Evolutionary conservation across 53 echinoderm and acorn worm genomes (phyloP), one percentile per base, ranked within the genome.

Genomic region (Actinopyga echinites): DNA sequence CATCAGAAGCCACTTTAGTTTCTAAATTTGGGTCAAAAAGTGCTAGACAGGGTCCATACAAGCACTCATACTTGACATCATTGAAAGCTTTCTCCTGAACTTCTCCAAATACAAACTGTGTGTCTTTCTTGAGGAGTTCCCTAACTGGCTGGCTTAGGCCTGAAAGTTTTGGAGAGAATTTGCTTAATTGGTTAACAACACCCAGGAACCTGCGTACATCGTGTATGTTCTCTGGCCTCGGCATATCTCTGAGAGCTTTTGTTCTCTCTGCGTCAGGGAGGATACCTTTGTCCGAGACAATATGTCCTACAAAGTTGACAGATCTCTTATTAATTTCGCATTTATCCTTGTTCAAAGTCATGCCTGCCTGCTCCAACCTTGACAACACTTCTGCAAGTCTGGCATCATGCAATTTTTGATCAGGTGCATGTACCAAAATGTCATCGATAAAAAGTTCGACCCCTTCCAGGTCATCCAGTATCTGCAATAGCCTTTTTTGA

Each of bases 161-260:
- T 56, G 83, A 79, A 25, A 91, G 30, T n/a, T 73, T 74, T 0
- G 88, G 85, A 9, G 85, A 43, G 44, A 86, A 92, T 57, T 92
- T 92, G 34, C 83, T 82, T 0, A 86, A 83, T 34, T 92, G 89
- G 36, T 92, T 89, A n/a, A 74, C 88, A 74, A 93, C 90, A 4
- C 87, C 87, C 82, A 85, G 37, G 58, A 91, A 68, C 28, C 88
- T 63, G n/a, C 65, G 82, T 9, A 86, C 35, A 30, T 92, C 92
- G 26, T 71, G 85, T 35, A 86, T 19, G 69, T 82, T 89, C 8
- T 79, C 85, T 31, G 80, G 81, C 19, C 80, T 22, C 36, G 40
- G 52, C 56, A 80, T 79, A 22, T 86, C 81, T 26, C 32, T 86
- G 8, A 67, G 31, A 19, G 87, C 69, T 34, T 80, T 80, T 38